Conservation (phyloP, 1,140 invertebrate species). For the Psix sp. region DNA sequence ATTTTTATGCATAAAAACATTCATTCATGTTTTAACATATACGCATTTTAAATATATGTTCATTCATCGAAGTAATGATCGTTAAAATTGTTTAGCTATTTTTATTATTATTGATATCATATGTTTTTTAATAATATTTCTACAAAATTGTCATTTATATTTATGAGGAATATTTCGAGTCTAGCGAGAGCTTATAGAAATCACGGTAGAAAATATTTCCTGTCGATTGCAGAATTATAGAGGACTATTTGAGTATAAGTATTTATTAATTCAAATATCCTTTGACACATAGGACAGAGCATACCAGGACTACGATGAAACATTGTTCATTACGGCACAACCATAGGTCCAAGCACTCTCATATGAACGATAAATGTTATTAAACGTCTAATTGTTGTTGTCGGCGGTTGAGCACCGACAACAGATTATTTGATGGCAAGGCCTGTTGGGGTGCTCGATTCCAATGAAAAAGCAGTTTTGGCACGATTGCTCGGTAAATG, state of each 20-base stretch:
- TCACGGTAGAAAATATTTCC: too few relatives aligned
- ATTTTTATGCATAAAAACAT: too few relatives aligned
- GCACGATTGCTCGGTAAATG: conserved; percentile 28
- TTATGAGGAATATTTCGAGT: too few relatives aligned
- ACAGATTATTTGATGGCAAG: conserved; percentile 30
- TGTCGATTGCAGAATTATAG: too few relatives aligned
- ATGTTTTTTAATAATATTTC: too few relatives aligned
- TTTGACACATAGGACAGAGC: conserved; percentile 10
- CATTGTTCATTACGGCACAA: conserved; percentile 29
- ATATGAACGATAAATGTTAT: conserved; percentile 55
- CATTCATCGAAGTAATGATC: too few relatives aligned
- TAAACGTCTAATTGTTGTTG: conserved; percentile 61
- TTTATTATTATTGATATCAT: too few relatives aligned
- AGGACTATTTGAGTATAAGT: conserved; percentile 6
- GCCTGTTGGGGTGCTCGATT: conserved; percentile 13
- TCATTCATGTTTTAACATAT: too few relatives aligned
- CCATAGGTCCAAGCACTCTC: background rate
- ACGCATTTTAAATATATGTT: too few relatives aligned
- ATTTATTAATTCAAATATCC: background rate
- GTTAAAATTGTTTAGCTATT: too few relatives aligned
- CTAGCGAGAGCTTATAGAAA: too few relatives aligned
- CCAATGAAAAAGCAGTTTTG: conserved; percentile 39
- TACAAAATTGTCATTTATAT: too few relatives aligned
- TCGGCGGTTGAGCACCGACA: conserved; percentile 43
- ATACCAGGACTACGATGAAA: conserved; percentile 1